Conservation (phyloP, 1,140 invertebrate species). For the Spodoptera litura region DNA sequence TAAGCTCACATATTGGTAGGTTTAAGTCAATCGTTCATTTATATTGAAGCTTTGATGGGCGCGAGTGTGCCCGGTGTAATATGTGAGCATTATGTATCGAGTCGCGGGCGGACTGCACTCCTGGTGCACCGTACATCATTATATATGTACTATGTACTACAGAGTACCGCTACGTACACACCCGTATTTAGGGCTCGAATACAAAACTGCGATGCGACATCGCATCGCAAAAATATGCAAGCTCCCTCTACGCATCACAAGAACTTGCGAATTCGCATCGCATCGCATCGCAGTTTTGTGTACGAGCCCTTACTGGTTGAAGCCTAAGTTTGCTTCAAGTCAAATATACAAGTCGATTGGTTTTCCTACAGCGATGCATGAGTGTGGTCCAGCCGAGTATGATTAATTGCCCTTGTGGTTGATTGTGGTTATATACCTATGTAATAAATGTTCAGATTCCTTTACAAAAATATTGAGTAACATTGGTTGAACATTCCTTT, state of each 20-base stretch:
- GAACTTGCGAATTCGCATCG: no score
- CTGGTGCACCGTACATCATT: neutral
- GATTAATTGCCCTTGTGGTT: slow-evolving; percentile 26
- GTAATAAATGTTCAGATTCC: slow-evolving; percentile 34
- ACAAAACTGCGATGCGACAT: no score
- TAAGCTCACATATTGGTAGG: slow-evolving; percentile 43
- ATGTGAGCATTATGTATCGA: slow-evolving; percentile 45
- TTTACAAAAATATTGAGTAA: slow-evolving; percentile 19
- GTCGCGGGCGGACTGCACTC: slow-evolving; percentile 4
- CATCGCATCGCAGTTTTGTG: no score
- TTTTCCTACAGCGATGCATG: neutral
- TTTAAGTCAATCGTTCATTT: slow-evolving; percentile 27
- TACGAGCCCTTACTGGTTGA: no score
- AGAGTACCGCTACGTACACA: neutral
- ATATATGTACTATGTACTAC: neutral
- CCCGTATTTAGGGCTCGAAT: no score
- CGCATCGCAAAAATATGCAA: no score
- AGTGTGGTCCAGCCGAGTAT: neutral
- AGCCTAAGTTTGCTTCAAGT: neutral
- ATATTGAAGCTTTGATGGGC: slow-evolving; percentile 30
- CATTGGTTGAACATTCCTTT: slow-evolving; percentile 38
- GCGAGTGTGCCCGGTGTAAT: neutral
- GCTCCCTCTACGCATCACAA: no score
- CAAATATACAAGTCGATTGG: neutral
- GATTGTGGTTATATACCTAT: slow-evolving; percentile 19